Percentiles rank a stretch among this genome's conserved stretches.
phyloP scores from a whole-genome alignment of 1,140 invertebrate genomes.

The Whitmania pigra region DNA sequence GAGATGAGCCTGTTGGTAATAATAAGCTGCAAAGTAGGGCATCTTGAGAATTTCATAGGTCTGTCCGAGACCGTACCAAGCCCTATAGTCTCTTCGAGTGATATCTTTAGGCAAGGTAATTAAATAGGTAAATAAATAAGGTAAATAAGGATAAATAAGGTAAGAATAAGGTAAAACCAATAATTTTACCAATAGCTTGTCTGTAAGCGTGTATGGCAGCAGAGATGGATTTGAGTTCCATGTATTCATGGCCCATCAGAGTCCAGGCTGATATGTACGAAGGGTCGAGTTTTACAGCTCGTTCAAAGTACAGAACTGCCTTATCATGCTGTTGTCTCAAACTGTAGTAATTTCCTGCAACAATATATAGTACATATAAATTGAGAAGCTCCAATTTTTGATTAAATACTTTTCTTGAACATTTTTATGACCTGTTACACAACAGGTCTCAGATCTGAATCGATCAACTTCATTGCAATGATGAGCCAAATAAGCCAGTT shows the following conservation, averaged over 20 bases:
- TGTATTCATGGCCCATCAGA: constrained; percentile 94
- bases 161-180: too few relatives aligned
- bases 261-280: constrained; percentile 90
- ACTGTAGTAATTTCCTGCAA: constrained; percentile 88
- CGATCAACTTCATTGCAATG: constrained; percentile 85
- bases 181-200: constrained; percentile 70
- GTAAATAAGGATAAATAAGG: too few relatives aligned
- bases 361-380: too few relatives aligned
- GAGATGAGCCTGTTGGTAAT: constrained; percentile 88
- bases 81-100: constrained; percentile 64
- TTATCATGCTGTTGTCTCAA: constrained; percentile 88
- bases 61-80: constrained; percentile 97
- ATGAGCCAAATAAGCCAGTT: constrained; percentile 83
- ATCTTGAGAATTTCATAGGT: constrained; percentile 97
- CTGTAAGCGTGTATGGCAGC: constrained; percentile 91
- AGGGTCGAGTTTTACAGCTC: constrained; percentile 85
- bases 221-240: constrained; percentile 96
- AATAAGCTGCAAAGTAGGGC: constrained; percentile 86
- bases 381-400: too few relatives aligned
- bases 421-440: constrained; percentile 69
- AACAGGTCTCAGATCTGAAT: constrained; percentile 92
- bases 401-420: too few relatives aligned
- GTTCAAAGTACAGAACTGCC: constrained; percentile 89
- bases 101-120: constrained; percentile 59
- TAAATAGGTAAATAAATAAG: too few relatives aligned